Evolutionary conservation across 2,113 vertebrate species (phyloP).

Genomic region (Phrynosoma platyrhinos): DNA sequence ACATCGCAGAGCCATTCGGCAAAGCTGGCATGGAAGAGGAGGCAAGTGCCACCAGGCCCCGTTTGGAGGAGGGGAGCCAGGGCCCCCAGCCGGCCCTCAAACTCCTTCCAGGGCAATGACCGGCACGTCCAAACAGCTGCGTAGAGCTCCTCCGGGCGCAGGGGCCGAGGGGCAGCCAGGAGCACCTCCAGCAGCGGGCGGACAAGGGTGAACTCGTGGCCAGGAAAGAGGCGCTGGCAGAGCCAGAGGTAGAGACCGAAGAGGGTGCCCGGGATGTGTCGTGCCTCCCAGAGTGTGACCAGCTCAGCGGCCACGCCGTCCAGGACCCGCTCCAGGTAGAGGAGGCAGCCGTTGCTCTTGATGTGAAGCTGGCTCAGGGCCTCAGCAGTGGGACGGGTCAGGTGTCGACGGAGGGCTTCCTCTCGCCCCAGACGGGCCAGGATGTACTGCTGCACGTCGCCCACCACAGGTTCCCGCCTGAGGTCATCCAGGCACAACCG

Average conservation of each 20-base stretch:
- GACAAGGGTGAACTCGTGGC: conserved; percentile 74
- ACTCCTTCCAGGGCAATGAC: conserved; percentile 69
- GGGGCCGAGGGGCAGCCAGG: conserved; percentile 75
- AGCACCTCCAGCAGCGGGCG: conserved; percentile 79
- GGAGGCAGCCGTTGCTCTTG: conserved; percentile 85
- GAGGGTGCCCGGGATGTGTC: conserved; percentile 85
- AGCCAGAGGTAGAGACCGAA: conserved; percentile 87
- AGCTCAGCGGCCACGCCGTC: conserved; percentile 78
- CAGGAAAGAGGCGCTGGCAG: conserved; percentile 84
- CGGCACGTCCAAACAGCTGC: conserved; percentile 74
- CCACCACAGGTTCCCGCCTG: conserved; percentile 77
- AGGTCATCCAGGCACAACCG: conserved; percentile 83
- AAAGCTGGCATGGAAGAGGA: conserved; percentile 85
- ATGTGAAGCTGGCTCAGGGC: conserved; percentile 87
- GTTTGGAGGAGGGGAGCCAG: conserved; percentile 73
- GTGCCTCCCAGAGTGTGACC: conserved; percentile 79
- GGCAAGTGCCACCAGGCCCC: conserved; percentile 67
- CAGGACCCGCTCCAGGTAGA: conserved; percentile 83
- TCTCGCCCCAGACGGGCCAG: conserved; percentile 82
- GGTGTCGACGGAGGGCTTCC: conserved; percentile 76
- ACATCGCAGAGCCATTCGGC: conserved; percentile 85
- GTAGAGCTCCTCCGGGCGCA: conserved; percentile 73
- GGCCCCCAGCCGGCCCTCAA: conserved; percentile 71
- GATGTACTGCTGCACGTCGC: conserved; percentile 85
- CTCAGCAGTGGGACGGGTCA: conserved; percentile 82